Evolutionary conservation across 2,797 vertebrate species (phyloP).

Genomic region (Glyptemys insculpta): DNA sequence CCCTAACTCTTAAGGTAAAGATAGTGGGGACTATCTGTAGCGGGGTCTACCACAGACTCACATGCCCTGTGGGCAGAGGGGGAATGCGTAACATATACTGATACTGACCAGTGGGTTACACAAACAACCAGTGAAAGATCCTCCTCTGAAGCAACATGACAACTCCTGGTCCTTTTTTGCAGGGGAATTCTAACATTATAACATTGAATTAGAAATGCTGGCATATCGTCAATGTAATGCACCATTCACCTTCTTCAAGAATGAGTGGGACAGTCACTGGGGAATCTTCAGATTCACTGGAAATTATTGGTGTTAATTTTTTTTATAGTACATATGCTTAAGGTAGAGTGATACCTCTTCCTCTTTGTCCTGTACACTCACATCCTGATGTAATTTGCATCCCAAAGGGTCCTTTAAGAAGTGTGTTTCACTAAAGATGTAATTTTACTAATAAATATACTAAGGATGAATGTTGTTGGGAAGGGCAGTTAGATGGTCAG

Average conservation of each 20-base stretch:
- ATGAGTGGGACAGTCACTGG: background rate
- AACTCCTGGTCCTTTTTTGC: background rate
- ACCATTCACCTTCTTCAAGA: background rate
- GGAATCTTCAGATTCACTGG: background rate
- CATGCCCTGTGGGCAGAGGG: background rate
- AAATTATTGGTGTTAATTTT: background rate
- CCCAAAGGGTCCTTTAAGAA: background rate
- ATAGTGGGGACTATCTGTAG: background rate
- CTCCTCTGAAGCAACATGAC: background rate
- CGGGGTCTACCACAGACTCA: background rate
- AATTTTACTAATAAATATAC: background rate
- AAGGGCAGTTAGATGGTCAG: fast-evolving
- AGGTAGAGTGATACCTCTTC: background rate
- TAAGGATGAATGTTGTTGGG: background rate
- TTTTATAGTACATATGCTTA: background rate
- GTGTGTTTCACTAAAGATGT: fast-evolving
- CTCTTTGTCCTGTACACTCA: background rate
- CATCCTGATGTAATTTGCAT: background rate
- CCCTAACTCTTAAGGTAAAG: background rate
- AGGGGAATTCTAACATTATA: too few species aligned
- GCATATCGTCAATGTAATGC: background rate
- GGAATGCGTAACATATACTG: fast-evolving
- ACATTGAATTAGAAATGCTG: background rate
- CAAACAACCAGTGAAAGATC: background rate
- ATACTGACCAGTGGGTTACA: background rate